Conservation (phyloP, 1,140 invertebrate genomes). For the Drosophila azteca region DNA sequence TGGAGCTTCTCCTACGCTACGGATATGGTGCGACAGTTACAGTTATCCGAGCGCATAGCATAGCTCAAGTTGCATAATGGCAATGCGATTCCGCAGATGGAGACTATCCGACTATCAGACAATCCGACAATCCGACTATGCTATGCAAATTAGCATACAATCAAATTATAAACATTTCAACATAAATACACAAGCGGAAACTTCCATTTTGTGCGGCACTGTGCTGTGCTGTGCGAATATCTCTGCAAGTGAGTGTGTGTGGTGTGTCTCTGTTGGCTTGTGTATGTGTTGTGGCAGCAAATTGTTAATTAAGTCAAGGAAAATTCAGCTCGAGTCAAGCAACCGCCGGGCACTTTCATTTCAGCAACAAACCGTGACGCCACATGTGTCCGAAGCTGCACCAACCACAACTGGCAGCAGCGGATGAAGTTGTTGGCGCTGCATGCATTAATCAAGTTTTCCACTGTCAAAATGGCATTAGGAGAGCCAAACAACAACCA, state of each 20-base stretch:
- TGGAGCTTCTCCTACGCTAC: constrained; percentile 10
- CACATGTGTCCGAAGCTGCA: constrained; percentile 51
- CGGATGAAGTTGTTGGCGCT: constrained; percentile 61
- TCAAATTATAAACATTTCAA: constrained; percentile 74
- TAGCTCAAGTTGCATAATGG: constrained; percentile 52
- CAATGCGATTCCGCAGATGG: neutral
- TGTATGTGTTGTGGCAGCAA: constrained; percentile 50
- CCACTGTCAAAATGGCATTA: constrained; percentile 41
- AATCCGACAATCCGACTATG: constrained; percentile 13
- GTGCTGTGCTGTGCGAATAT: constrained; percentile 30
- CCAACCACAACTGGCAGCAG: constrained; percentile 9
- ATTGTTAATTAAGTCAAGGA: constrained; percentile 72
- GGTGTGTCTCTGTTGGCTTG: neutral
- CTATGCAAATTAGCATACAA: constrained; percentile 73
- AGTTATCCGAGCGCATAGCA: constrained; percentile 41
- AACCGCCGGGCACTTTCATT: constrained; percentile 64
- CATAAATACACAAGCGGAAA: constrained; percentile 63
- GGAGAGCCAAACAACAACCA: constrained; percentile 17
- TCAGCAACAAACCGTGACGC: constrained; percentile 68
- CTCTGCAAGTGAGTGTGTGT: constrained; percentile 14
- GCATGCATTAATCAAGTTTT: constrained; percentile 63
- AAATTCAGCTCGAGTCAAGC: constrained; percentile 40
- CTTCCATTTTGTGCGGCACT: constrained; percentile 53
- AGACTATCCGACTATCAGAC: constrained; percentile 14
- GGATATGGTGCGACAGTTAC: constrained; percentile 40